Conservation (phyloP, 2,113 vertebrate species). For the Hippocampus abdominalis region DNA sequence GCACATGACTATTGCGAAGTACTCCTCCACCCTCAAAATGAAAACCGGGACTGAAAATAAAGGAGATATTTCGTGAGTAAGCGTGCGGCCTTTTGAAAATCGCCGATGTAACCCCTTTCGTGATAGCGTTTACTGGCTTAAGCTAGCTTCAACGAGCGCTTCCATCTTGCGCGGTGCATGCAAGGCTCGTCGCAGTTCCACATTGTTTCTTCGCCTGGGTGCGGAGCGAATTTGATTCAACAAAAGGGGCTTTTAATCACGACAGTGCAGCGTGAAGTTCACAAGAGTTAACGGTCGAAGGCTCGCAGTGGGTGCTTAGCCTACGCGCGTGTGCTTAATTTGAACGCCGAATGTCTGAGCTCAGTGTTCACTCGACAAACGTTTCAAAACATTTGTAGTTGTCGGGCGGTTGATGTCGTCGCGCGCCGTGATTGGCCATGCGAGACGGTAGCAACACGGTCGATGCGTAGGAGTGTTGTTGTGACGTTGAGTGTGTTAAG, state of each 20-base stretch:
- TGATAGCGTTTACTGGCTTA: not conserved
- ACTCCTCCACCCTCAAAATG: constrained; percentile 13
- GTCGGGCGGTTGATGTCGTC: too few relatives aligned
- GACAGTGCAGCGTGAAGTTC: not conserved
- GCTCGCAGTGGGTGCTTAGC: not conserved
- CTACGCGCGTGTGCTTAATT: not conserved
- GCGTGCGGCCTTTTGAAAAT: not conserved
- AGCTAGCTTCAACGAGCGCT: constrained; percentile 34
- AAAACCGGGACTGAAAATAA: constrained; percentile 34
- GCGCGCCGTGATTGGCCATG: too few relatives aligned
- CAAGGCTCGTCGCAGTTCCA: too few relatives aligned
- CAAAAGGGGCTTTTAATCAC: not conserved
- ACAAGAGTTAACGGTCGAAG: not conserved
- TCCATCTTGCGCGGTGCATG: constrained; percentile 18
- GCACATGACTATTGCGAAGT: not conserved
- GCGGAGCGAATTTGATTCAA: not conserved
- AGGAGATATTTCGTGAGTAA: constrained; percentile 35
- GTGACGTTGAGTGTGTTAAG: too few relatives aligned
- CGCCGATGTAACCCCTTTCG: not conserved
- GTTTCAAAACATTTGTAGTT: too few relatives aligned
- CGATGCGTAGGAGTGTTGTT: too few relatives aligned
- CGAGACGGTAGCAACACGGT: too few relatives aligned
- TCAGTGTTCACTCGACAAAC: too few relatives aligned
- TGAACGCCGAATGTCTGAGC: not conserved
- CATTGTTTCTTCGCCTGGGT: too few relatives aligned